These are phyloP conservation scores for Listronotus oregonensis DNA, from an alignment of 1,140 invertebrate species.

Conservation along the genomic window DNA sequence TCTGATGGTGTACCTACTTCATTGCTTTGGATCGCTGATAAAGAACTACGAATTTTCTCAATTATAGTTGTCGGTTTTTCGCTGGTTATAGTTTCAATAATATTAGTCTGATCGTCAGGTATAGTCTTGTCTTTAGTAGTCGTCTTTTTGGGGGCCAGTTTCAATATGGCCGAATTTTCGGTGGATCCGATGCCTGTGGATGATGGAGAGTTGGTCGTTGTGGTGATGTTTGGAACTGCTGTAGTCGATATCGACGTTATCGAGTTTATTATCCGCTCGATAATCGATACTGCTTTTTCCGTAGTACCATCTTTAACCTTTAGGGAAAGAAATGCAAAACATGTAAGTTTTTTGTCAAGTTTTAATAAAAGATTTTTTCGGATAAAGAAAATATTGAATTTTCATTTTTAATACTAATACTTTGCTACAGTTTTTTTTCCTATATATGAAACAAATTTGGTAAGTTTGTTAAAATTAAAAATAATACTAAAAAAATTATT, in stretches of 20 bases:
- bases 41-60: conserved; percentile 53
- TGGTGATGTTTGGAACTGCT: conserved; percentile 36
- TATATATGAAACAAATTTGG: too few species aligned
- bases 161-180: conserved; percentile 50
- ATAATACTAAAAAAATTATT: too few species aligned
- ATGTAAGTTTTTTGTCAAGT: not conserved
- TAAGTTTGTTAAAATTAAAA: too few species aligned
- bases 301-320: conserved; percentile 46
- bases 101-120: conserved; percentile 38
- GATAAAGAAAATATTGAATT: too few species aligned
- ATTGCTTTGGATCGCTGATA: conserved; percentile 52
- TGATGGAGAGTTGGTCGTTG: conserved; percentile 6
- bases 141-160: conserved; percentile 47
- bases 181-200: conserved; percentile 27
- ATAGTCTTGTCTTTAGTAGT: conserved; percentile 42
- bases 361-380: too few species aligned
- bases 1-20: conserved; percentile 48
- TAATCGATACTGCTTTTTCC: conserved; percentile 50
- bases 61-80: conserved; percentile 56
- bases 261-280: conserved; percentile 55
- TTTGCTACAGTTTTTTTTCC: too few species aligned
- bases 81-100: conserved; percentile 45
- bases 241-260: conserved; percentile 53
- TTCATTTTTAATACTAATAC: too few species aligned
- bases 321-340: conserved; percentile 30